Evolutionary conservation across 35 echinoderm and acorn worm species (phyloP), one percentile per base, ranked within the genome.

Genomic region (Acanthaster planci): DNA sequence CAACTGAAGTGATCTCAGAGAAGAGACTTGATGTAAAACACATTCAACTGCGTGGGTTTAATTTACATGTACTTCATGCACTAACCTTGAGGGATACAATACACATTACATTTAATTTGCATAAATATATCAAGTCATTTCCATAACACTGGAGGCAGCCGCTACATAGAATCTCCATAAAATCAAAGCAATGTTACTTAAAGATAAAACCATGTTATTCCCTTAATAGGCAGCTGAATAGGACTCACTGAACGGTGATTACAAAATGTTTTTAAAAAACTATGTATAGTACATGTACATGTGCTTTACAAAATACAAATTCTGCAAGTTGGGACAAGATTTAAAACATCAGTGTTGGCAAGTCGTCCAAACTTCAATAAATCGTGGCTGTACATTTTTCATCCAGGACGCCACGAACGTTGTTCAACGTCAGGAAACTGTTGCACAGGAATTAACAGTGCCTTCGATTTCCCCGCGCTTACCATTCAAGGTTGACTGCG

Each of bases 81-180:
- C 1, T 72, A 6, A 12, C 42, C 10, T 72, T 72, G 16, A 27
- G 10, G 21, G 34, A 14, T 72, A 72, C n/a, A 60, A 72, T 72
- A 72, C 30, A 72, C 64, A 72, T 72, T 72, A 72, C 18, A 31
- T 60, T 35, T 72, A 36, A 26, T 72, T 72, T 72, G 64, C 64
- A 72, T 72, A 72, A 72, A 72, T 72, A 72, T 72, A 72, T 72
- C 22, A 72, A 72, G 64, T 72, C 34, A 34, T 72, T 26, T 36
- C 15, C 2, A 23, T 72, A 34, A 72, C 29, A 72, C 14, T 31
- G 34, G 64, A 31, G 26, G 64, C 64, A 34, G 64, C 64, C 64
- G 34, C 34, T 72, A 31, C 22, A 72, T 72, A 72, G 7, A 16
- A 60, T 72, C 64, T 72, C 34, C 64, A 72, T 23, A 72, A 47